Evolutionary conservation across 1,140 invertebrate species (phyloP), one percentile per base, ranked within the genome.

Genomic region (Bombus balteatus): DNA sequence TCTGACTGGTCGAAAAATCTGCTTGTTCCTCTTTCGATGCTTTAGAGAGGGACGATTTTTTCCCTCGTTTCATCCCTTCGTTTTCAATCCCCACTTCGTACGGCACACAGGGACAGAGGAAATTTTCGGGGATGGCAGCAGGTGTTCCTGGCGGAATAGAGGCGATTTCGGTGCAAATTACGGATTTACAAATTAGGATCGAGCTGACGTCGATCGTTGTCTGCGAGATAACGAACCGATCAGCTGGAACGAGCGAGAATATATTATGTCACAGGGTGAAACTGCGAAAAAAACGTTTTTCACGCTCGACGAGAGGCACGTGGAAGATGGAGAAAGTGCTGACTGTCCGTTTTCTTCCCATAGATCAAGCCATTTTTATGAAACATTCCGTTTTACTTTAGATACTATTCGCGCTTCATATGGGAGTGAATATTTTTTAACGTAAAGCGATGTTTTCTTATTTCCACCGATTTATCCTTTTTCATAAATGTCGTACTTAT

Each of bases 181-280:
- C 78, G 43, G 28, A 81, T 71, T 71, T 81, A 81, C 79, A 72
- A 81, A 82, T 82, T 82, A 43, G 80, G 28, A 32, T 65, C 80
- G 57, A 65, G 43, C 22, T 37, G 8, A 28, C 47, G 75, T 39
- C 5, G 41, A 47, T 70, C 62, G 32, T 25, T 59, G 47, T 59
- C 37, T 43, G 37, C 37, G 68, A 62, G 68, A 59, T 41, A 59
- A 59, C 79, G 32, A 59, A 47, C 37, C 53, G 34, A 77, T 86
- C 68, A 43, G 34, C 6, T 41, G 37, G 37, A 83, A 65, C 59
- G 59, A 76, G 34, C 43, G 72, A 37, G 59, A 70, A 75, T 65
- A 78, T 41, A 77, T 59, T 77, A 77, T 25, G 76, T 32, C 41
- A 79, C 41, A 3, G 39, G 34, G 62, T 39, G 18, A 43, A 43